Base-by-base conservation (phyloP, 1,140 invertebrate species). In the Drosophila littoralis region DNA sequence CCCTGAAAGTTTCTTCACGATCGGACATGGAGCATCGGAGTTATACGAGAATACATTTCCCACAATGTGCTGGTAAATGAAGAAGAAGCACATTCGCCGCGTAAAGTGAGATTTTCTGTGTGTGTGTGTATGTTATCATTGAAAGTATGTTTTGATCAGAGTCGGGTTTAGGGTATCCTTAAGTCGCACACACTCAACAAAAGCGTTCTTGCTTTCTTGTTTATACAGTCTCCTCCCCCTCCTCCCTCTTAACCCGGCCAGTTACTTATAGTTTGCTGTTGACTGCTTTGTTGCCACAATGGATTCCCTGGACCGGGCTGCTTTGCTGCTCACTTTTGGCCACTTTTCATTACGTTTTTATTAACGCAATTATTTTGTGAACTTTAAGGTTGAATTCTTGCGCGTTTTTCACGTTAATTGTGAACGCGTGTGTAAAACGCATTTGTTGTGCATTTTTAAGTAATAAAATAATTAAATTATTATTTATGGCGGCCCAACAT, bases 401-500 rank as follows among this genome's bases (percentile, higher is more conserved):
- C 64, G 70, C 65, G 68, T 70, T 88, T 6, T 51, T 52, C 64
- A 64, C 65, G 68, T 73, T 86, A 88, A 88, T 88, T 88, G 77
- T 64, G 42, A 38, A 69, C 57, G 83, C 84, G 84, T 88, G 83
- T 78, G 52, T 75, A 68, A 65, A 70, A 54, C 75, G 73, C 84
- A 83, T 88, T 88, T 88, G 83, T 83, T 75, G 57, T 77, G 72
- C 55, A 78, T 67, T 81, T 88, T 80, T 75, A 82, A 83, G 73
- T 80, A 80, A 88, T 88, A 89, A 88, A 88, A 88, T 83, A 88
- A 88, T 88, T 88, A 88, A 83, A 80, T 82, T 79, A 79, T 88
- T 83, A 88, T 88, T 80, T 82, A 77, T 83, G 73, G 74, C 36
- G 22, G 13, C 22, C n/a, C 55, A 55, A 75, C 76, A 78, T 78